phyloP scores from a whole-genome alignment of 2,888 invertebrate genomes.

The Pseudococcus longispinus region DNA sequence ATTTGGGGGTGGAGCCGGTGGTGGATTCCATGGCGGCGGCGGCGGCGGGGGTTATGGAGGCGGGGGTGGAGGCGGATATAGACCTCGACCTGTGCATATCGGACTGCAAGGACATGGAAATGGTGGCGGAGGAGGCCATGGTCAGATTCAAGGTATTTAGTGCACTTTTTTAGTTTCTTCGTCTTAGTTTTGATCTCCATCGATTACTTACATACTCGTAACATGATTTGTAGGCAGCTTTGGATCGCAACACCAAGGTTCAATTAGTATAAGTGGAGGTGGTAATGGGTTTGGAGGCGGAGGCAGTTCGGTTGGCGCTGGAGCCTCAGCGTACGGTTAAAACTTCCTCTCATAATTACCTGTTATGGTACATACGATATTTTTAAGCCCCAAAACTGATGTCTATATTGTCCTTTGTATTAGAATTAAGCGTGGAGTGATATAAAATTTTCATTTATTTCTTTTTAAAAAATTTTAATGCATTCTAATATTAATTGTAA shows the following conservation, averaged over 20 bases:
- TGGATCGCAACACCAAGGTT: slow-evolving; percentile 22
- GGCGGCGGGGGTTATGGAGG: background rate
- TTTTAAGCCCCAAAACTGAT: background rate
- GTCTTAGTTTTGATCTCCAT: too few relatives aligned
- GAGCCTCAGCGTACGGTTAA: slow-evolving; percentile 35
- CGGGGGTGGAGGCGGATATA: background rate
- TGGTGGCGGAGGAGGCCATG: slow-evolving; percentile 14
- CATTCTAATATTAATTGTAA: background rate
- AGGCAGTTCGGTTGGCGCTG: background rate
- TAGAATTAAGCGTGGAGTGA: background rate
- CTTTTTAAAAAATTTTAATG: background rate
- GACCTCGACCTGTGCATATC: slow-evolving; percentile 20
- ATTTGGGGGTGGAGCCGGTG: slow-evolving; percentile 13
- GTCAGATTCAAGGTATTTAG: slow-evolving; percentile 42
- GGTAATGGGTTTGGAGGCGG: slow-evolving; percentile 6
- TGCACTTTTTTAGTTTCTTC: background rate
- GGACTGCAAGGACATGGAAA: slow-evolving; percentile 39
- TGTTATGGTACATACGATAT: background rate
- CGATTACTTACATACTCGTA: too few relatives aligned
- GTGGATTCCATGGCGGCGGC: background rate
- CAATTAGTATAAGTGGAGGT: slow-evolving; percentile 20
- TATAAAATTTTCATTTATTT: background rate
- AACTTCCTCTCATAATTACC: background rate
- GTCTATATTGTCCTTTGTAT: background rate
- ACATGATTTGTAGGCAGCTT: slow-evolving; percentile 1